These are phyloP conservation scores for Asteroscopus sphinx DNA, from an alignment of 2,888 invertebrate species.

Conservation along the genomic window DNA sequence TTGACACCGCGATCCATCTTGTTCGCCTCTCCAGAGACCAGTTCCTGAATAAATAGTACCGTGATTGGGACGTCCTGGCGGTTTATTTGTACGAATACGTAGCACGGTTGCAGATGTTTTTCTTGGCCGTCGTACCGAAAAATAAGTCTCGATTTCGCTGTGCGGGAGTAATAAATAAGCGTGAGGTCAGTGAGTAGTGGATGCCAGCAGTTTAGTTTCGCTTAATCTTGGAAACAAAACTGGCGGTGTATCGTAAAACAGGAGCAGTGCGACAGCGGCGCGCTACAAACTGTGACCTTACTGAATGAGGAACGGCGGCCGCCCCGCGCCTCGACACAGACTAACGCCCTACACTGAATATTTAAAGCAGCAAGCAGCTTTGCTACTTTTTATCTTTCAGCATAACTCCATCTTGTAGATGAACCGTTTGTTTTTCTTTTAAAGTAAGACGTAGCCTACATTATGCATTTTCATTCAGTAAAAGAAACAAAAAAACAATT, in stretches of 20 bases:
- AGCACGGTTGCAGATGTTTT: slow-evolving; percentile 76
- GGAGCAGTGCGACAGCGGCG: slow-evolving; percentile 67
- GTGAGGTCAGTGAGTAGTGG: slow-evolving; percentile 74
- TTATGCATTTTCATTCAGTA: too few relatives aligned
- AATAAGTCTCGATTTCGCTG: slow-evolving; percentile 64
- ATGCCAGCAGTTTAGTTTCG: slow-evolving; percentile 82
- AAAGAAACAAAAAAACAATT: too few relatives aligned
- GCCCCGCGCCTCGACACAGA: slow-evolving; percentile 67
- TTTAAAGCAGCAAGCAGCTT: slow-evolving; percentile 58
- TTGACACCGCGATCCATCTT: slow-evolving; percentile 89
- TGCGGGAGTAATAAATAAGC: slow-evolving; percentile 71
- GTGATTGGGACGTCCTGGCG: slow-evolving; percentile 83
- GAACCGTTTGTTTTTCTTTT: too few relatives aligned
- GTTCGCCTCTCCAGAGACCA: slow-evolving; percentile 87
- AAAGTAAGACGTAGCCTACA: too few relatives aligned
- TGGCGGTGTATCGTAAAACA: slow-evolving; percentile 80
- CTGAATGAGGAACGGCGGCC: slow-evolving; percentile 77
- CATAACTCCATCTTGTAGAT: slow-evolving; percentile 4
- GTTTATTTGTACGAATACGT: slow-evolving; percentile 78
- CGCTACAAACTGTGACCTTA: slow-evolving; percentile 81
- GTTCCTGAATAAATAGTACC: slow-evolving; percentile 84
- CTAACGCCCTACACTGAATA: slow-evolving; percentile 63
- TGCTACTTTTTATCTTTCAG: slow-evolving; percentile 50
- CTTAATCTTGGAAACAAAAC: slow-evolving; percentile 85
- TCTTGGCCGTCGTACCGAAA: slow-evolving; percentile 66